A percentile compares a stretch with the other conserved stretches of the same genome.
phyloP scores from a whole-genome alignment of 2,797 vertebrate species.

The Naso thynnoides region DNA sequence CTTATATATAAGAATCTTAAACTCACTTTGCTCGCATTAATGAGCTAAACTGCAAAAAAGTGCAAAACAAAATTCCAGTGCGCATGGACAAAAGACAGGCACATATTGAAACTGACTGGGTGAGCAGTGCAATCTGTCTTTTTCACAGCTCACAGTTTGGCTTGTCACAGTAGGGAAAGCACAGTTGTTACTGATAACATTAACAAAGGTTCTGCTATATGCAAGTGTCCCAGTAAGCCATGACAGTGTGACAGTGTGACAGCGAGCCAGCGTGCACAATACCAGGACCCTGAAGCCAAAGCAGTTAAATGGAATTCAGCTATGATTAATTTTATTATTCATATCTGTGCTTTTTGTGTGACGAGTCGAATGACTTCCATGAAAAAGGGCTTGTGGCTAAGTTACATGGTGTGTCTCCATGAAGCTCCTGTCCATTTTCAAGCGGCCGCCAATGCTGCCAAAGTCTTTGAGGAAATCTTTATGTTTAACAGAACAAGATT shows the following conservation, averaged over 20 bases:
- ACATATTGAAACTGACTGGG: background rate
- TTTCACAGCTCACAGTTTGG: constrained; percentile 9
- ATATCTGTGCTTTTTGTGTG: background rate
- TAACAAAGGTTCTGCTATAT: background rate
- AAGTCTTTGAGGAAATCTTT: background rate
- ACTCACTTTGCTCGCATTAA: background rate
- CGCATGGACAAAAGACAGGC: background rate
- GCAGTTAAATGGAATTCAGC: background rate
- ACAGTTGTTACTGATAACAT: constrained; percentile 18
- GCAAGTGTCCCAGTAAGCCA: constrained; percentile 19
- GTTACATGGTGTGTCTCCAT: background rate
- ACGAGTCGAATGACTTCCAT: background rate
- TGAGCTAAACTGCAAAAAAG: background rate
- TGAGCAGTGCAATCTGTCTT: background rate
- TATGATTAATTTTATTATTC: constrained; percentile 6
- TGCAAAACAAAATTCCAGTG: background rate
- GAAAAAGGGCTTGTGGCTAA: background rate
- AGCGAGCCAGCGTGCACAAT: constrained; percentile 1
- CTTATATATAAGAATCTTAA: too few species aligned
- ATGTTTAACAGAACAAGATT: background rate
- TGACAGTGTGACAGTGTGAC: constrained; percentile 17
- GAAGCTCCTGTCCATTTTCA: constrained; percentile 7
- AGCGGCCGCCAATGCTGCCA: background rate
- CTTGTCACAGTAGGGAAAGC: constrained; percentile 1
- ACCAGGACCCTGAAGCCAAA: constrained; percentile 3